phyloP scores from a whole-genome alignment of 1,140 invertebrate genomes.

The Stratiolaelaps scimitus region DNA sequence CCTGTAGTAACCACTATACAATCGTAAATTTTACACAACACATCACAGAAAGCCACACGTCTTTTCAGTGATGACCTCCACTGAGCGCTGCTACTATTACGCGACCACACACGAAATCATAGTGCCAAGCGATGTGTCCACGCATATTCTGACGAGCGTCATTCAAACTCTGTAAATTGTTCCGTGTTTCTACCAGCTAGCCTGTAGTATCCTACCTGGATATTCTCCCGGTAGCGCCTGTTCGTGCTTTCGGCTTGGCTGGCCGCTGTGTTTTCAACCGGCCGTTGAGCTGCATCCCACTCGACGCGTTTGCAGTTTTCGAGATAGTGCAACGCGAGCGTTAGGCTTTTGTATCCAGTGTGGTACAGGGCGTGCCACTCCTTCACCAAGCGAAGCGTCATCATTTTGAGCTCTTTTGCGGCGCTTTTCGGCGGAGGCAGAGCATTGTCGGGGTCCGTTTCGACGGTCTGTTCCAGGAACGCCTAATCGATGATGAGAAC shows the following conservation, averaged over 20 bases:
- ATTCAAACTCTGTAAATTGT: not conserved
- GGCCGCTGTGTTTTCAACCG: conserved; percentile 26
- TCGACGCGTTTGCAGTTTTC: conserved; percentile 44
- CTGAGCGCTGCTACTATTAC: too few species aligned
- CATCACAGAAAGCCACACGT: too few species aligned
- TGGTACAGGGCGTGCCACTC: conserved; percentile 47
- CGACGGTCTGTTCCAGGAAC: conserved; percentile 44
- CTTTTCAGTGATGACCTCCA: conserved; percentile 35
- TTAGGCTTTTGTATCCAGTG: conserved; percentile 44
- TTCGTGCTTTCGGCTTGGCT: not conserved
- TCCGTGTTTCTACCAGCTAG: not conserved
- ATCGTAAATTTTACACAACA: too few species aligned
- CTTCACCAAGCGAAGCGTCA: conserved; percentile 43
- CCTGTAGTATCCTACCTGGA: too few species aligned
- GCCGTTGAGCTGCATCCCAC: conserved; percentile 29
- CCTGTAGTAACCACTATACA: too few species aligned
- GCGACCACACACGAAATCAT: too few species aligned
- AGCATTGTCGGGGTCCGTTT: conserved; percentile 42
- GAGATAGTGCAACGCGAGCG: conserved; percentile 45
- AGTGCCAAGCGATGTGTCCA: too few species aligned
- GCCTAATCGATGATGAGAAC: not conserved
- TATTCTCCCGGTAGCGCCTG: not conserved
- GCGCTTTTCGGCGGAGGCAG: conserved; percentile 46
- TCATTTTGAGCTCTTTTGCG: conserved; percentile 44
- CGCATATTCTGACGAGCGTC: conserved; percentile 37